phyloP scores from a whole-genome alignment of 2,888 invertebrate species.

The Apoda limacodes region DNA sequence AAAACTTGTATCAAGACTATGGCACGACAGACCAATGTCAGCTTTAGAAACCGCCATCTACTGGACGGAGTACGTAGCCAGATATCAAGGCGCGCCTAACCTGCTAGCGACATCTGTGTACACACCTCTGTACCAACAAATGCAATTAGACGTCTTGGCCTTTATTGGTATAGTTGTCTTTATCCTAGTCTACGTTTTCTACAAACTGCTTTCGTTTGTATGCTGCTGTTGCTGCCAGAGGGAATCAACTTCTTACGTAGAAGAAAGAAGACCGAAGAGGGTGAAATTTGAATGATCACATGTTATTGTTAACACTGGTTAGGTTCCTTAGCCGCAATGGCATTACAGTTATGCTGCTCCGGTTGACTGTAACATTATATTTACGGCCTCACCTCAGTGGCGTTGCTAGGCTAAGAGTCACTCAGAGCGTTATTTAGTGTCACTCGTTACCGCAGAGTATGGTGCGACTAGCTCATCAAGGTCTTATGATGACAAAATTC shows the following conservation, averaged over 20 bases:
- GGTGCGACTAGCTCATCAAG: no score
- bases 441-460: no score
- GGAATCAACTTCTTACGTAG: constrained; percentile 23
- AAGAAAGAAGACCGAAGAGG: constrained; percentile 41
- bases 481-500: no score
- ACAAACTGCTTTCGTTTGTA: constrained; percentile 40
- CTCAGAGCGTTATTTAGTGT: no score
- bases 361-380: no score
- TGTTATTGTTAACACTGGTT: no score
- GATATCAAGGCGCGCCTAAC: constrained; percentile 52
- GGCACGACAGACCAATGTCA: constrained; percentile 64
- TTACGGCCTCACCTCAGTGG: no score
- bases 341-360: no score
- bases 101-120: constrained; percentile 41
- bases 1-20: constrained; percentile 51
- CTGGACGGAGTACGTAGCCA: constrained; percentile 69
- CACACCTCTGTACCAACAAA: constrained; percentile 46
- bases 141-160: constrained; percentile 51
- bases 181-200: constrained; percentile 37
- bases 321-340: no score
- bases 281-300: constrained; percentile 62
- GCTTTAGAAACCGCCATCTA: constrained; percentile 68
- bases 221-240: constrained; percentile 47
- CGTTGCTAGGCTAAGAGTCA: no score
- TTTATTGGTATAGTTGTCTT: constrained; percentile 44